Conservation (phyloP, 2,888 invertebrate genomes). For the Tenthredo distinguenda region DNA sequence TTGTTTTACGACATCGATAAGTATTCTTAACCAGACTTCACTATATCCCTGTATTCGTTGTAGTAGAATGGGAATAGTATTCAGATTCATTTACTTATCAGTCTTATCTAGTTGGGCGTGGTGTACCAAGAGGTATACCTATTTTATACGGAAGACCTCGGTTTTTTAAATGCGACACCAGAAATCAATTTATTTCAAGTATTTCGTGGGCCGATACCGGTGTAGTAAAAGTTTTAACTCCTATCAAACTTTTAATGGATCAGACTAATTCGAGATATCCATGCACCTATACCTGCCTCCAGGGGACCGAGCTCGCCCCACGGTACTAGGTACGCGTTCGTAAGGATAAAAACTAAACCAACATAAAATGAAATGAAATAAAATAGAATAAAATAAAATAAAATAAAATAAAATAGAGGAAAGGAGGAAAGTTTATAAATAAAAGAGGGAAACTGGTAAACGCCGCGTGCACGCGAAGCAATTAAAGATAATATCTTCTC, state of each 20-base stretch:
- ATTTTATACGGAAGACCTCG: neutral
- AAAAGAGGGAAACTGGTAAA: neutral
- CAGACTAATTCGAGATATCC: constrained; percentile 43
- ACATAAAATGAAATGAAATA: neutral
- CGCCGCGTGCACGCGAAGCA: constrained; percentile 38
- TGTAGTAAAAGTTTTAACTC: constrained; percentile 32
- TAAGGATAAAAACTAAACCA: neutral
- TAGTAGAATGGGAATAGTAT: neutral
- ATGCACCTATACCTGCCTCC: neutral
- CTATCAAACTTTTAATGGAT: constrained; percentile 46
- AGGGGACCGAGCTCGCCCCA: neutral
- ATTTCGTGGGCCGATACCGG: constrained; percentile 17
- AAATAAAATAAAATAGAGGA: neutral
- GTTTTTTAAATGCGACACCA: neutral
- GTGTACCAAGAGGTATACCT: neutral
- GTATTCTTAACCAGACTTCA: neutral
- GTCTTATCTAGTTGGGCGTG: neutral
- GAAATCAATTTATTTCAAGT: constrained; percentile 37
- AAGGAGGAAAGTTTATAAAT: neutral
- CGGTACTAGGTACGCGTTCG: neutral
- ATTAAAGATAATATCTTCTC: constrained; percentile 40
- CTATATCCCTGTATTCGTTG: neutral
- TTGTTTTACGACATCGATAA: neutral
- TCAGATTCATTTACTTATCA: constrained; percentile 17
- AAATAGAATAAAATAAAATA: neutral